A percentile compares a stretch with the other conserved stretches of the same genome.
These are phyloP conservation scores for Smutsia temminckii DNA, from an alignment of 2,797 vertebrate species.

Conservation along the genomic window DNA sequence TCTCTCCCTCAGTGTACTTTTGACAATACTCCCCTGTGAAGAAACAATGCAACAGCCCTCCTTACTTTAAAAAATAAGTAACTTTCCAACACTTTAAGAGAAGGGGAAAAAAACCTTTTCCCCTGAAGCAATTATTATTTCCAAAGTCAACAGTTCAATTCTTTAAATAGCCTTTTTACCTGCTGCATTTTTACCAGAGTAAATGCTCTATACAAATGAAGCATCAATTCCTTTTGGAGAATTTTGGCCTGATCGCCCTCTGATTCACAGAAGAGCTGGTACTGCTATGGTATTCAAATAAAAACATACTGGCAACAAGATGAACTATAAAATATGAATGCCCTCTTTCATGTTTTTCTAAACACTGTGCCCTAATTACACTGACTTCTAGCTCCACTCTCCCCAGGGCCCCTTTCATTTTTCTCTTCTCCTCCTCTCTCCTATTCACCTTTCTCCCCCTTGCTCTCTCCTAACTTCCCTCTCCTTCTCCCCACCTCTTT, in stretches of 20 bases:
- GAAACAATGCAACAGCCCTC: background rate
- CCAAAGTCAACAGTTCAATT: background rate
- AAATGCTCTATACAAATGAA: background rate
- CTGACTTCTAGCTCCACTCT: background rate
- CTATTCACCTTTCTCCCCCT: background rate
- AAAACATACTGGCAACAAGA: conserved; percentile 32
- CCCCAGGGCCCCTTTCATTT: background rate
- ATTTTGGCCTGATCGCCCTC: background rate
- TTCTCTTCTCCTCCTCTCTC: background rate
- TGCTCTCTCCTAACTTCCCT: background rate
- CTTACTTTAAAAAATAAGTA: background rate
- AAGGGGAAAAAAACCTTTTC: background rate
- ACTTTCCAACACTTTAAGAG: background rate
- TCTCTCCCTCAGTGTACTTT: background rate
- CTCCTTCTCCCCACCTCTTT: background rate
- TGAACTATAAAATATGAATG: background rate
- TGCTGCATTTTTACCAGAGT: conserved; percentile 15
- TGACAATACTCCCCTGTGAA: background rate
- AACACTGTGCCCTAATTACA: background rate
- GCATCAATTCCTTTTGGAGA: conserved; percentile 2
- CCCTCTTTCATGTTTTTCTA: background rate
- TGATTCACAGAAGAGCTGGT: background rate
- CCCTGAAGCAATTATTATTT: background rate
- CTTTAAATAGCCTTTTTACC: background rate
- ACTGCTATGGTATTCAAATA: background rate